phyloP scores from a whole-genome alignment of 2,797 vertebrate species.

The Acrocephalus scirpaceus region DNA sequence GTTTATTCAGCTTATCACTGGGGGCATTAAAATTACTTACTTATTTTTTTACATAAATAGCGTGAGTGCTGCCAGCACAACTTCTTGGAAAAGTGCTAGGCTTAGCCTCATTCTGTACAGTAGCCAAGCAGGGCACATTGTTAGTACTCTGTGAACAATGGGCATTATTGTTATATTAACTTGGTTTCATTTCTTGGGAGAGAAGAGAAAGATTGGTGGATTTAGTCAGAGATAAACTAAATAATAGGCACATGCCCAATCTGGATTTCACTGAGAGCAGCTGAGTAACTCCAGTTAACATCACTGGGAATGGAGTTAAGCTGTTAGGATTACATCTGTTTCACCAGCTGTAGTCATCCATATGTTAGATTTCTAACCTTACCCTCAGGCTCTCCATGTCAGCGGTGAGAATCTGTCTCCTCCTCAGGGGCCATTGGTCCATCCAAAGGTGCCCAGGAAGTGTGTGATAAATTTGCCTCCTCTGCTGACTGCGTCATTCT shows the following conservation, averaged over 20 bases:
- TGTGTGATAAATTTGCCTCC: neutral
- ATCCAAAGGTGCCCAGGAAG: neutral
- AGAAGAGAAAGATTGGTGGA: slow-evolving; percentile 3
- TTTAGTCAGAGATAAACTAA: slow-evolving; percentile 41
- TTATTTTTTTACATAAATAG: slow-evolving; percentile 21
- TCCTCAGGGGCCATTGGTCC: neutral
- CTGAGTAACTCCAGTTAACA: neutral
- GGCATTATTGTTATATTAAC: slow-evolving; percentile 23
- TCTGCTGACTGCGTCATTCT: neutral
- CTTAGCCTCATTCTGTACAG: slow-evolving; percentile 15
- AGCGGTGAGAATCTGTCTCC: neutral
- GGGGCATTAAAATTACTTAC: slow-evolving; percentile 17
- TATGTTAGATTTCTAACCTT: neutral
- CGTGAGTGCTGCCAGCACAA: neutral
- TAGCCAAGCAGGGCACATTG: slow-evolving; percentile 1
- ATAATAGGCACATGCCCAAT: neutral
- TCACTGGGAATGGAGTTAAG: neutral
- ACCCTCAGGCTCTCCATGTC: neutral
- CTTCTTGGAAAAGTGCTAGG: slow-evolving; percentile 34
- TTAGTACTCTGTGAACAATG: neutral
- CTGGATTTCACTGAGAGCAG: neutral
- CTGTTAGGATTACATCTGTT: slow-evolving; percentile 36
- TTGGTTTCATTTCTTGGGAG: slow-evolving; percentile 25
- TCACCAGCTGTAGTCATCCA: neutral
- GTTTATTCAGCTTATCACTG: neutral